phyloP scores from a whole-genome alignment of 2,113 vertebrate species.

The Dicrurus megarhynchus region DNA sequence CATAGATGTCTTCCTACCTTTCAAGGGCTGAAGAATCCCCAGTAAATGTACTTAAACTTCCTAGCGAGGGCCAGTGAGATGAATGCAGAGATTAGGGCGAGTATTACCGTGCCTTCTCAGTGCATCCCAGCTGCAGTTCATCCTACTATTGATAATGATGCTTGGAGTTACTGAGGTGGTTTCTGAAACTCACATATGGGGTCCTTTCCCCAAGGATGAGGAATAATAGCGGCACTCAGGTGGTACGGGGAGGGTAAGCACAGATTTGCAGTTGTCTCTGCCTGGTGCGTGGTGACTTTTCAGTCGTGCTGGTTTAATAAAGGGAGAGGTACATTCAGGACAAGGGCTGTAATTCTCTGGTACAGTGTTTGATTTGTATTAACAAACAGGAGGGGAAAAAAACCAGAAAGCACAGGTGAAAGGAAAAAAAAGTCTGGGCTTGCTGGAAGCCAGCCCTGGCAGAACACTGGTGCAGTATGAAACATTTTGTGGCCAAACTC shows the following conservation, averaged over 20 bases:
- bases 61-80: constrained; percentile 49
- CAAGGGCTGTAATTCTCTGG: background rate
- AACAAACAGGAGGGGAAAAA: background rate
- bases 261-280: constrained; percentile 38
- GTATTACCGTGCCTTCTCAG: constrained; percentile 41
- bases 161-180: constrained; percentile 62
- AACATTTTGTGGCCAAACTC: constrained; percentile 1
- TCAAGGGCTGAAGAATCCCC: constrained; percentile 53
- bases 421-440: background rate
- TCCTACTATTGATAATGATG: constrained; percentile 71
- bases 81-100: constrained; percentile 63
- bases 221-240: constrained; percentile 64
- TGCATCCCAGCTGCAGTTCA: constrained; percentile 58
- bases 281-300: constrained; percentile 26
- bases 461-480: background rate
- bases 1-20: constrained; percentile 57
- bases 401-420: constrained; percentile 32
- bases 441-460: background rate
- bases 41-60: constrained; percentile 70
- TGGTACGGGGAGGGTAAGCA: constrained; percentile 40
- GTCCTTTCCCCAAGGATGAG: constrained; percentile 58
- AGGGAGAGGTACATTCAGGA: constrained; percentile 17
- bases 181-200: constrained; percentile 42
- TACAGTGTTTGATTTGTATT: background rate
- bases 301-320: background rate